These are phyloP conservation scores for Cephus cinctus DNA, from an alignment of 1,140 invertebrate species.

Conservation along the genomic window DNA sequence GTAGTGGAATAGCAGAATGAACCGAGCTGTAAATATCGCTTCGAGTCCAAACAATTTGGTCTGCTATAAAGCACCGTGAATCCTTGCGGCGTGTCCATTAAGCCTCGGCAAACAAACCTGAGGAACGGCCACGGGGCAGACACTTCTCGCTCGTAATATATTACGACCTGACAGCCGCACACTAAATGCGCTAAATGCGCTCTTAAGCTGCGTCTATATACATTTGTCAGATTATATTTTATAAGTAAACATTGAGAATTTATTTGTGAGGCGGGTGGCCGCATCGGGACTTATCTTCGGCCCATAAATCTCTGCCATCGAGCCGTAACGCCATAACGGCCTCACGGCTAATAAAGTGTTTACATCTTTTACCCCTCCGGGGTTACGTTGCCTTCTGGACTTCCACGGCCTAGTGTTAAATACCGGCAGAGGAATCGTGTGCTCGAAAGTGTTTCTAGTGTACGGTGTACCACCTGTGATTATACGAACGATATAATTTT, in stretches of 20 bases:
- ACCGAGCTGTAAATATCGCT: conserved; percentile 27
- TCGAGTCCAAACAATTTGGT: conserved; percentile 26
- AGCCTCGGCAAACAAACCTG: conserved; percentile 31
- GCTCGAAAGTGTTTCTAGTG: too few relatives aligned
- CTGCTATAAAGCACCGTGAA: conserved; percentile 26
- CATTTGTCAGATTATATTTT: conserved; percentile 33
- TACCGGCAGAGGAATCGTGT: too few relatives aligned
- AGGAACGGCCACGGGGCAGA: conserved; percentile 29
- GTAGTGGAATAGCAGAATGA: too few relatives aligned
- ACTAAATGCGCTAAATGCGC: conserved; percentile 20
- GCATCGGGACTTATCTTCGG: neutral
- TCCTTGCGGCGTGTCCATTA: conserved; percentile 36
- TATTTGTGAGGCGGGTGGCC: neutral
- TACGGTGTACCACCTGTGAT: too few relatives aligned
- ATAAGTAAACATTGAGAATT: conserved; percentile 28
- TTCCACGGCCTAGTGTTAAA: too few relatives aligned
- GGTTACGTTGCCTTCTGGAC: too few relatives aligned
- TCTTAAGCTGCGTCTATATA: conserved; percentile 17
- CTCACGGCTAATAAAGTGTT: neutral
- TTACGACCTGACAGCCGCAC: conserved; percentile 27
- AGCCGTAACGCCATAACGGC: neutral
- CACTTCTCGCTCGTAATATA: conserved; percentile 32
- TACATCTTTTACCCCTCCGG: neutral
- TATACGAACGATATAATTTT: too few relatives aligned
- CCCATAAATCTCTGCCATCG: conserved; percentile 1